phyloP scores from a whole-genome alignment of 2,888 invertebrate genomes.

The Creontiades dilutus region DNA sequence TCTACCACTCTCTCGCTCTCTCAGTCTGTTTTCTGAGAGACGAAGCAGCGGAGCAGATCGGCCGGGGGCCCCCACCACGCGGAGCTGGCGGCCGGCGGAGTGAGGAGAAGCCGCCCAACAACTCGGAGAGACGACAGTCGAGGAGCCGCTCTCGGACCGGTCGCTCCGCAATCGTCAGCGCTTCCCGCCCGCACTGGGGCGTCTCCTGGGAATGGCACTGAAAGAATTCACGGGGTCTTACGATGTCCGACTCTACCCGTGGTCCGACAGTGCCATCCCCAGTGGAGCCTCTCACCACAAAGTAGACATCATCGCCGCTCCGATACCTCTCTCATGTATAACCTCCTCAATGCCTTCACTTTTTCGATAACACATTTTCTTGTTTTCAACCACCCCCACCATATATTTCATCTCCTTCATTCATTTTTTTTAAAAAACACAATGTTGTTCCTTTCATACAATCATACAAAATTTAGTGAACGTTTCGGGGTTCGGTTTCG shows the following conservation, averaged over 20 bases:
- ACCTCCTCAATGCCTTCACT: not conserved
- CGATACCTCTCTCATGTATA: too few species aligned
- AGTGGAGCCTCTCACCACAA: conserved; percentile 72
- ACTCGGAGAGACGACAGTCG: conserved; percentile 47
- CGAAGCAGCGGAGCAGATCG: conserved; percentile 72
- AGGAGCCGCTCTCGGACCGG: conserved; percentile 55
- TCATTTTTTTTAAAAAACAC: not conserved
- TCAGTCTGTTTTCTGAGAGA: conserved; percentile 52
- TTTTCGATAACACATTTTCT: conserved; percentile 7
- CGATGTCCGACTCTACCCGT: conserved; percentile 74
- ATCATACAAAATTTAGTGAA: not conserved
- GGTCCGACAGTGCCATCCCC: conserved; percentile 76
- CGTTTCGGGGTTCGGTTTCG: not conserved
- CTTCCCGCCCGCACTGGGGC: conserved; percentile 19
- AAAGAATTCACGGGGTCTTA: conserved; percentile 77
- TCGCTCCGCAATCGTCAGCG: not conserved
- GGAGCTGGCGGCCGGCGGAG: not conserved
- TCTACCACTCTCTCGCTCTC: conserved; percentile 14
- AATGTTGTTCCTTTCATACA: not conserved
- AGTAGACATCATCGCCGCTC: not conserved
- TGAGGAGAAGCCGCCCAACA: conserved; percentile 59
- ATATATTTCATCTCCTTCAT: not conserved
- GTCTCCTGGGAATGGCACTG: conserved; percentile 76
- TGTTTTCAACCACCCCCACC: not conserved
- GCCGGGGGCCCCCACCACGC: conserved; percentile 65